Conservation (phyloP, 2,888 invertebrate species). For the Hemicrepidius hirtus region DNA sequence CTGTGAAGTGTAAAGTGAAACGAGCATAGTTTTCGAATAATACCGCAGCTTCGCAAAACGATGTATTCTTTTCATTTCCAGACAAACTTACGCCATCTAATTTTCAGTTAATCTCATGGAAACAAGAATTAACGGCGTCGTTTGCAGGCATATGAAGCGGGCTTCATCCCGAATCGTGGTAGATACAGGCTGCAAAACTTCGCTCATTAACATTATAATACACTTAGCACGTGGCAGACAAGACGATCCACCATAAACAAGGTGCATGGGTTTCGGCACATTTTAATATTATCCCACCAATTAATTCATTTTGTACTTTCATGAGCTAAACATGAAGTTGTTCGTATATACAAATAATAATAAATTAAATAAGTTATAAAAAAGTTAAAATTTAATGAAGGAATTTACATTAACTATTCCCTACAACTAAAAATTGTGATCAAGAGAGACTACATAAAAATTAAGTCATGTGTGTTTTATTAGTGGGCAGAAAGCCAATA, state of each 20-base stretch:
- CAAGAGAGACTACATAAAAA: too few relatives aligned
- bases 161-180: slow-evolving; percentile 63
- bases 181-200: slow-evolving; percentile 69
- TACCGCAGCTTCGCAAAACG: slow-evolving; percentile 66
- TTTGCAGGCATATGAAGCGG: slow-evolving; percentile 72
- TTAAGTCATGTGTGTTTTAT: too few relatives aligned
- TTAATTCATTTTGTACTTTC: neutral
- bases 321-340: neutral
- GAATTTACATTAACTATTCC: too few relatives aligned
- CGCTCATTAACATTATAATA: slow-evolving; percentile 71
- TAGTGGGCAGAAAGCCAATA: too few relatives aligned
- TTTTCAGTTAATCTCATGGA: slow-evolving; percentile 73
- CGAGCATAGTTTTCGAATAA: slow-evolving; percentile 69
- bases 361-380: too few relatives aligned
- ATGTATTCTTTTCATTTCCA: slow-evolving; percentile 71
- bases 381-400: too few relatives aligned
- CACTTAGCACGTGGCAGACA: slow-evolving; percentile 70
- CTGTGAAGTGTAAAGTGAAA: slow-evolving; percentile 50
- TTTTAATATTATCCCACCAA: slow-evolving; percentile 25
- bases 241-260: slow-evolving; percentile 62
- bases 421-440: too few relatives aligned
- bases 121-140: slow-evolving; percentile 73
- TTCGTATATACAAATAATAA: too few relatives aligned
- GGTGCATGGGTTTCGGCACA: slow-evolving; percentile 33
- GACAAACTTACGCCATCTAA: slow-evolving; percentile 73